Conservation (phyloP, 2,113 vertebrate genomes). For the Oriolus oriolus region DNA sequence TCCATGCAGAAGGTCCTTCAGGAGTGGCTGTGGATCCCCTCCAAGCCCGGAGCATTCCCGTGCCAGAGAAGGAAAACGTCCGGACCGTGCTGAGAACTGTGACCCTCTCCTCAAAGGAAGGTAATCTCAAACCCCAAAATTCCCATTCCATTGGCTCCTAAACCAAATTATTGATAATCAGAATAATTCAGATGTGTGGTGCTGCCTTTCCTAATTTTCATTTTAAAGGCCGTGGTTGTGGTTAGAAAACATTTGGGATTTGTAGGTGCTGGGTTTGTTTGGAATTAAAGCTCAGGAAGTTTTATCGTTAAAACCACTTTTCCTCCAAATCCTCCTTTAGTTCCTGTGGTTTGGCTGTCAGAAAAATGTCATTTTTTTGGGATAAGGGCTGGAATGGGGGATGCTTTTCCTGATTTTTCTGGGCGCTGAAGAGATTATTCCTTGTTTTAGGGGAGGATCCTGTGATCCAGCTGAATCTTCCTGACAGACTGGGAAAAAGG, state of each 20-base stretch:
- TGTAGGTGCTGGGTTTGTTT: background rate
- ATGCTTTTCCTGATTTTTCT: background rate
- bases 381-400: background rate
- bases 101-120: constrained; percentile 71
- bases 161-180: background rate
- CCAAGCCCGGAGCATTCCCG: constrained; percentile 56
- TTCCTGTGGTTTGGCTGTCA: background rate
- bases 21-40: constrained; percentile 41
- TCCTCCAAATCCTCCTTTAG: accelerated
- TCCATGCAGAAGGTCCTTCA: constrained; percentile 61
- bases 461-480: constrained; percentile 66
- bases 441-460: constrained; percentile 70
- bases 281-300: background rate
- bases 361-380: background rate
- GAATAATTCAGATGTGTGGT: background rate
- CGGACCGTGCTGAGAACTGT: constrained; percentile 69
- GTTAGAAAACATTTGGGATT: background rate
- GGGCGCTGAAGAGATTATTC: background rate
- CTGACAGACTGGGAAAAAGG: constrained; percentile 78
- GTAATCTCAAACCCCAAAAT: constrained; percentile 46
- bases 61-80: constrained; percentile 83
- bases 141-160: background rate
- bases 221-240: background rate
- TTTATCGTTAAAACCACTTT: background rate
- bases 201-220: background rate